These are phyloP conservation scores for Nephrotoma flavescens DNA, from an alignment of 2,888 invertebrate genomes.

Conservation along the genomic window DNA sequence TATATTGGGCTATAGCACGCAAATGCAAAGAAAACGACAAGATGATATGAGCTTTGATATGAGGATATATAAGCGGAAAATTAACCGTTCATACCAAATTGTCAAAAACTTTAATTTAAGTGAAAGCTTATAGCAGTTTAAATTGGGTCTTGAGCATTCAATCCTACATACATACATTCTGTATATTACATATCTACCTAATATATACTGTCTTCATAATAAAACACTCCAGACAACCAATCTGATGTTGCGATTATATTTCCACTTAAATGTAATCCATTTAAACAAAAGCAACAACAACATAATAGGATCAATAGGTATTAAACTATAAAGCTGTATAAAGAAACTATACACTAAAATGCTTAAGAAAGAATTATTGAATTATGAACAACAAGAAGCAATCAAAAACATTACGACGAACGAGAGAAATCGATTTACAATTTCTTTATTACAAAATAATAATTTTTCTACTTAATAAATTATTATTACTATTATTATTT, in stretches of 20 bases:
- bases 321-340: neutral
- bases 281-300: neutral
- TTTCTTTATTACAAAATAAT: neutral
- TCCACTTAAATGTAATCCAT: neutral
- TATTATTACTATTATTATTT: neutral
- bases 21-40: no score
- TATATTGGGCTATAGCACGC: no score
- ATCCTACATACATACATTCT: no score
- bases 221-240: no score
- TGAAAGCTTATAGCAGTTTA: no score
- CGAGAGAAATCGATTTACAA: neutral
- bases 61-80: no score
- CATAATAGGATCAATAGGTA: neutral
- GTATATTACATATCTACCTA: no score
- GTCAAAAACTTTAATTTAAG: no score
- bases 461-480: neutral
- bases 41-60: no score
- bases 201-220: no score
- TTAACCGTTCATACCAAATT: no score
- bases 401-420: neutral
- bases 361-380: neutral
- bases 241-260: neutral
- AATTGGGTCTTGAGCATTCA: no score
- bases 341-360: neutral
- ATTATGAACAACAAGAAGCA: neutral